Evolutionary conservation across 2,888 invertebrate species (phyloP).

Genomic region (Chrysolina haemoptera): DNA sequence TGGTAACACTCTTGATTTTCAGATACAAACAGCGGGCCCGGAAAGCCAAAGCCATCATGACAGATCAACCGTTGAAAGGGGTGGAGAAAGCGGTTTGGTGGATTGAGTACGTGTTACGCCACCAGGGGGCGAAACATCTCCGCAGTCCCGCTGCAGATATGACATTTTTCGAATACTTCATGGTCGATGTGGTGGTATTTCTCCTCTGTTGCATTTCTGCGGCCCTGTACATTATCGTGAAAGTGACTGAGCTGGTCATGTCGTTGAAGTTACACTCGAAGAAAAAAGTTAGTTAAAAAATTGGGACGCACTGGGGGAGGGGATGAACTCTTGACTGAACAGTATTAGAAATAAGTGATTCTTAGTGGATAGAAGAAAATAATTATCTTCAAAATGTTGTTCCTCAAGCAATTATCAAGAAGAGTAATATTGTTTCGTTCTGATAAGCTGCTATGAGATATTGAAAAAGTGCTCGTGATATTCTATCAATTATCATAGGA

Average conservation of each 20-base stretch:
- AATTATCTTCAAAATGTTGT: too few species aligned
- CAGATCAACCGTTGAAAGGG: slow-evolving; percentile 66
- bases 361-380: too few species aligned
- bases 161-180: slow-evolving; percentile 67
- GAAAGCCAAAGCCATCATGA: slow-evolving; percentile 54
- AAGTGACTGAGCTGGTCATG: not conserved
- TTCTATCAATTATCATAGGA: too few species aligned
- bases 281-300: not conserved
- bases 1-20: not conserved
- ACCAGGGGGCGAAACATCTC: slow-evolving; percentile 69
- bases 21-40: slow-evolving; percentile 18
- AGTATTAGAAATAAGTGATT: not conserved
- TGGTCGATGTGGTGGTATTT: slow-evolving; percentile 64
- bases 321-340: not conserved
- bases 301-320: too few species aligned
- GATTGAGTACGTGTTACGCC: slow-evolving; percentile 72
- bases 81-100: slow-evolving; percentile 71
- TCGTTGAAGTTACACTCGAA: not conserved
- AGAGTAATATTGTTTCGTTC: too few species aligned
- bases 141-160: slow-evolving; percentile 68
- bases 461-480: too few species aligned
- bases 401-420: too few species aligned
- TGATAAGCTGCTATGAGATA: too few species aligned
- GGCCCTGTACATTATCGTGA: not conserved
- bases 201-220: slow-evolving; percentile 2